Evolutionary conservation across 2,888 invertebrate species (phyloP).

Genomic region (Diabrotica balteata): DNA sequence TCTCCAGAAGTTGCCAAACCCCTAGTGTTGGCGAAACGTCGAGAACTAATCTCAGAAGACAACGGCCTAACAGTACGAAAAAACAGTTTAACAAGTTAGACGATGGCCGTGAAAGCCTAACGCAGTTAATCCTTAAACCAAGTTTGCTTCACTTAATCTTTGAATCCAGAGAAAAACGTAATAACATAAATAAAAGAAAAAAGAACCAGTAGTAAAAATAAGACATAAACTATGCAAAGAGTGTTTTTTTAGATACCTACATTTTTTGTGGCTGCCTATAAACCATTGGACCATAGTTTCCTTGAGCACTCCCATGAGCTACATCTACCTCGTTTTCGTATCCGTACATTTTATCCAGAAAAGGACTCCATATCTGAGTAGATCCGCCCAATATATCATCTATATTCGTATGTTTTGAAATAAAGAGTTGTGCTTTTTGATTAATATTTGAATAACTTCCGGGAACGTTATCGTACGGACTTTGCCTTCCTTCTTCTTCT

Average conservation of each 20-base stretch:
- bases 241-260: slow-evolving; percentile 47
- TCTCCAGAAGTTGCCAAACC: no score
- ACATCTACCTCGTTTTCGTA: slow-evolving; percentile 50
- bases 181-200: no score
- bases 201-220: no score
- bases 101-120: no score
- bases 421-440: slow-evolving; percentile 66
- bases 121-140: no score
- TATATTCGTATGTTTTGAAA: slow-evolving; percentile 85
- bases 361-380: slow-evolving; percentile 68
- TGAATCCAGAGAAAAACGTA: no score
- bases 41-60: no score
- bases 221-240: no score
- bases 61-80: no score
- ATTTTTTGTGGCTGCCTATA: slow-evolving; percentile 64
- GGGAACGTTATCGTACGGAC: slow-evolving; percentile 77
- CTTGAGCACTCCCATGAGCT: slow-evolving; percentile 70
- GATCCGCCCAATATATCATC: slow-evolving; percentile 84
- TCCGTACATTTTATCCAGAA: slow-evolving; percentile 66
- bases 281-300: slow-evolving; percentile 75
- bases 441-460: slow-evolving; percentile 36
- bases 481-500: slow-evolving; percentile 62
- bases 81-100: no score
- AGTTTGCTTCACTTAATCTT: no score
- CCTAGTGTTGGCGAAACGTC: no score